phyloP scores from a whole-genome alignment of 2,113 vertebrate species.

The Lagenorhynchus albirostris region DNA sequence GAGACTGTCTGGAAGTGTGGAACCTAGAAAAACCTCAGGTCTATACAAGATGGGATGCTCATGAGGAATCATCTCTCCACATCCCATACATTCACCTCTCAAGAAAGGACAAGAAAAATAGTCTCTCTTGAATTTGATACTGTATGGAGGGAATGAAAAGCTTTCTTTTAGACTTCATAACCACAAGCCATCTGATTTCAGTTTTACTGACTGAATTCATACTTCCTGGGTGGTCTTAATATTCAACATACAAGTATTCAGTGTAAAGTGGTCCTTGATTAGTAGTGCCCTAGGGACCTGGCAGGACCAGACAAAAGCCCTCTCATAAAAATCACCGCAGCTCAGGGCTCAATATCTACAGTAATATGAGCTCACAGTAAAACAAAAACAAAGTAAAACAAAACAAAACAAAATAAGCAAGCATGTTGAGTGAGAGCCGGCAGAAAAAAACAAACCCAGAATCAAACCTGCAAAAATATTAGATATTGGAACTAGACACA shows the following conservation, averaged over 20 bases:
- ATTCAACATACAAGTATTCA: neutral
- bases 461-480: neutral
- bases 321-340: neutral
- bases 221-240: slow-evolving; percentile 28
- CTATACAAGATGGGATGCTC: neutral
- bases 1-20: neutral
- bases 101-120: neutral
- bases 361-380: neutral
- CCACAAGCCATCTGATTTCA: neutral
- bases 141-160: neutral
- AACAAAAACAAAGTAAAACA: neutral
- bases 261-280: neutral
- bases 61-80: neutral
- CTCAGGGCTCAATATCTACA: neutral
- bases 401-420: slow-evolving; percentile 13
- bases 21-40: neutral
- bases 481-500: neutral
- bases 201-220: neutral
- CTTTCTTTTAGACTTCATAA: neutral
- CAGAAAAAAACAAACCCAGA: neutral
- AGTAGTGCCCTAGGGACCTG: neutral
- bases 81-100: neutral
- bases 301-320: neutral
- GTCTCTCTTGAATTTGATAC: neutral
- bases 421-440: neutral